These are phyloP conservation scores for Danio kyathit DNA, from an alignment of 2,797 vertebrate genomes.

Conservation along the genomic window DNA sequence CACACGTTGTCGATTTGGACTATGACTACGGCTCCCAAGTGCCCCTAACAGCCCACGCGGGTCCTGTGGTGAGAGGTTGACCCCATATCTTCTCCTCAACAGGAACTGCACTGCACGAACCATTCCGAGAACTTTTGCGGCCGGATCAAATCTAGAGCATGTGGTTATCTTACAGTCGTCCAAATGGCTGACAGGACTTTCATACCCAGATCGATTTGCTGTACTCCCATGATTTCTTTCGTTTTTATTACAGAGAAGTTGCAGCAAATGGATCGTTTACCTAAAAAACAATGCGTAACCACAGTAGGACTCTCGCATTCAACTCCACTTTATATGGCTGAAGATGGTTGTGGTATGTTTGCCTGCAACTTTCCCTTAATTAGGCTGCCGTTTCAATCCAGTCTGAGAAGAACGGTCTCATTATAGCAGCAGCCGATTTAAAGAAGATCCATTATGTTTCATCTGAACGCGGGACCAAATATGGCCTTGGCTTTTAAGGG, in stretches of 20 bases:
- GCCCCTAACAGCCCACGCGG: constrained; percentile 88
- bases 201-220: constrained; percentile 20
- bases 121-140: constrained; percentile 19
- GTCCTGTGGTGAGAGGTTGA: constrained; percentile 89
- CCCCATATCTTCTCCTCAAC: constrained; percentile 55
- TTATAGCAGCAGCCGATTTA: constrained; percentile 39
- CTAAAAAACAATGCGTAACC: constrained; percentile 18
- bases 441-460: constrained; percentile 41
- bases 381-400: constrained; percentile 17
- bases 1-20: constrained; percentile 92
- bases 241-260: constrained; percentile 19
- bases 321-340: constrained; percentile 31
- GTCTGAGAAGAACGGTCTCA: constrained; percentile 17
- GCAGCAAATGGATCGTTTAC: constrained; percentile 34
- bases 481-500: constrained; percentile 19
- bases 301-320: constrained; percentile 28
- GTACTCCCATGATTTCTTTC: constrained; percentile 30
- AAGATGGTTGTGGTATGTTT: constrained; percentile 29
- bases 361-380: constrained; percentile 34
- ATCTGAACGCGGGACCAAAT: constrained; percentile 34
- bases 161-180: not conserved
- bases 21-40: constrained; percentile 96
- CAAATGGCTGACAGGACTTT: not conserved
- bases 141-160: constrained; percentile 34
- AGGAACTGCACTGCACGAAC: constrained; percentile 4